Evolutionary conservation across 2,888 invertebrate genomes (phyloP).

Genomic region (Adelphocoris suturalis): DNA sequence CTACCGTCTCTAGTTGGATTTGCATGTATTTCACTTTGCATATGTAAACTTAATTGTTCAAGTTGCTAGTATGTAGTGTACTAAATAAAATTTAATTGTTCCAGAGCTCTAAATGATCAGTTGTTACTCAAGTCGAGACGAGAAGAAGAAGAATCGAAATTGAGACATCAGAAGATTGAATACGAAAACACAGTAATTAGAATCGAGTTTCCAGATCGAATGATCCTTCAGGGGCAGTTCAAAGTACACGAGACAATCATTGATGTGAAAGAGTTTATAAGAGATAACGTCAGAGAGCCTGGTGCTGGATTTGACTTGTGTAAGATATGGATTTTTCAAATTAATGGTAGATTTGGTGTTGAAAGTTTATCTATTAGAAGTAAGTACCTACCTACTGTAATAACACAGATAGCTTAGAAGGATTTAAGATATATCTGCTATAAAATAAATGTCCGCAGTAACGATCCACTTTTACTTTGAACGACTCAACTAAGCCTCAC

Average conservation of each 20-base stretch:
- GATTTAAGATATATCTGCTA: no score
- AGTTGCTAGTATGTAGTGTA: no score
- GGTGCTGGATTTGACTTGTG: slow-evolving; percentile 30
- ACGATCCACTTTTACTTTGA: no score
- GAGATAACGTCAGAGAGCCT: slow-evolving; percentile 45
- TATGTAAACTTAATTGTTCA: no score
- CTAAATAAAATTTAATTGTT: neutral
- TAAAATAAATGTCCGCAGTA: no score
- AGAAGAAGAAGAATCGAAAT: slow-evolving; percentile 48
- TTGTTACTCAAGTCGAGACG: neutral
- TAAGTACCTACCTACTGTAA: no score
- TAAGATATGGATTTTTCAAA: neutral
- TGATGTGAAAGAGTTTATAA: slow-evolving; percentile 35
- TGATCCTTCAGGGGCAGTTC: slow-evolving; percentile 30
- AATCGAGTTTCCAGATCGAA: slow-evolving; percentile 39
- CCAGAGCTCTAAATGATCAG: slow-evolving; percentile 25
- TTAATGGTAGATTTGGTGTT: no score
- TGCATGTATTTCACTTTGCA: no score
- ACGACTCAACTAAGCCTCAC: no score
- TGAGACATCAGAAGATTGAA: neutral
- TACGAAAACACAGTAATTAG: slow-evolving; percentile 18
- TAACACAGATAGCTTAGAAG: no score
- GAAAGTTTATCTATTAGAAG: no score
- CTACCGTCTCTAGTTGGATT: no score
- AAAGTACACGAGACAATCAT: slow-evolving; percentile 29